Conservation (phyloP, 2,888 invertebrate genomes). For the Metallyticus violacea region DNA sequence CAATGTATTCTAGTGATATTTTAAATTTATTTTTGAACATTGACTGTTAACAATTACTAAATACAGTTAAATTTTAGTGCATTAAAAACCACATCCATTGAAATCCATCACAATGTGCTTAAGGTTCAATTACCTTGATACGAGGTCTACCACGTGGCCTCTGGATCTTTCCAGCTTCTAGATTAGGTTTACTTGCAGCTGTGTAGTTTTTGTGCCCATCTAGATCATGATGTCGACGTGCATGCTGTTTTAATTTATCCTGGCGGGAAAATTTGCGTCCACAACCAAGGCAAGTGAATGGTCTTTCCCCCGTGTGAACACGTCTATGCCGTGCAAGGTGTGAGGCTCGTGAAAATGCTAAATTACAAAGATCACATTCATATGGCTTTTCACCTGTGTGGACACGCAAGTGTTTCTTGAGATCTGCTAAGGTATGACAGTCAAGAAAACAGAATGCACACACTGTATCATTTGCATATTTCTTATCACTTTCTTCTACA, state of each 20-base stretch:
- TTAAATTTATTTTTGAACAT: no score
- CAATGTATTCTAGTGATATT: no score
- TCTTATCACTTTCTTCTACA: background rate
- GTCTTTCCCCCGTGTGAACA: constrained; percentile 78
- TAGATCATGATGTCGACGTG: constrained; percentile 42
- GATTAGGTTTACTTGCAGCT: background rate
- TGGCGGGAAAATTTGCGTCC: constrained; percentile 69
- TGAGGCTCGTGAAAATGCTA: constrained; percentile 62
- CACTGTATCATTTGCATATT: background rate
- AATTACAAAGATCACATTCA: constrained; percentile 36
- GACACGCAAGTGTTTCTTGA: constrained; percentile 36
- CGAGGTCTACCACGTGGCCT: background rate
- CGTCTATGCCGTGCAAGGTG: constrained; percentile 69
- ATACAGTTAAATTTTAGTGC: no score
- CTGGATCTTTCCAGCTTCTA: background rate
- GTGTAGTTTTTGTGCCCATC: background rate
- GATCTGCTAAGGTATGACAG: constrained; percentile 34
- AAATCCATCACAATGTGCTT: no score
- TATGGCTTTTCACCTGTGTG: constrained; percentile 38
- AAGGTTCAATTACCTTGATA: background rate
- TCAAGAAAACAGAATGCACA: constrained; percentile 19
- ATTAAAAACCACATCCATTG: no score
- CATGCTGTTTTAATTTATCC: constrained; percentile 69
- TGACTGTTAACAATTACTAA: no score
- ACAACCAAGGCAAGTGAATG: constrained; percentile 75